Evolutionary conservation across 2,888 invertebrate species (phyloP).

Genomic region (Caenorhabditis angaria): DNA sequence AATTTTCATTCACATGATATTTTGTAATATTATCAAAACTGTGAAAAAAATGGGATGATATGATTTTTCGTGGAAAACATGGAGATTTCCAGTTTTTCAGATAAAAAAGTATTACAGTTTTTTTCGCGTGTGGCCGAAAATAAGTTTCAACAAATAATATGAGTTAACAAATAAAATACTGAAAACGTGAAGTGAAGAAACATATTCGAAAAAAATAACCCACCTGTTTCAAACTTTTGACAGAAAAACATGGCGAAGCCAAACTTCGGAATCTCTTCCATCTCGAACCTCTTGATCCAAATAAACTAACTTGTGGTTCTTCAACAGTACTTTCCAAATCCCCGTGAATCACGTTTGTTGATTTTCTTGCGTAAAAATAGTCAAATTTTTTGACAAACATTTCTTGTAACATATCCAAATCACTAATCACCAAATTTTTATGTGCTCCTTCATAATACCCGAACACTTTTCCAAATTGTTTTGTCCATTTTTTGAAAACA

Average conservation of each 20-base stretch:
- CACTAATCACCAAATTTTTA: slow-evolving; percentile 72
- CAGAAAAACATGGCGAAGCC: slow-evolving; percentile 75
- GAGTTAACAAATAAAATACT: too few relatives aligned
- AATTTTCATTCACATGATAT: neutral
- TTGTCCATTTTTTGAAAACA: slow-evolving; percentile 59
- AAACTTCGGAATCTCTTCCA: slow-evolving; percentile 76
- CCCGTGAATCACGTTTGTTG: slow-evolving; percentile 36
- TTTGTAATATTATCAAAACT: too few relatives aligned
- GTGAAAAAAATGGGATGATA: too few relatives aligned
- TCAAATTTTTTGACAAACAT: slow-evolving; percentile 74
- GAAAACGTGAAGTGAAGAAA: neutral
- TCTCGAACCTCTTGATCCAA: slow-evolving; percentile 73
- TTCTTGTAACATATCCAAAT: slow-evolving; percentile 73
- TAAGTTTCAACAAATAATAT: too few relatives aligned
- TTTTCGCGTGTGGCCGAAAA: too few relatives aligned
- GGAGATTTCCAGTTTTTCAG: too few relatives aligned
- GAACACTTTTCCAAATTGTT: slow-evolving; percentile 49
- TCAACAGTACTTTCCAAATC: slow-evolving; percentile 49
- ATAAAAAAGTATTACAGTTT: too few relatives aligned
- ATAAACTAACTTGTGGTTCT: slow-evolving; percentile 71
- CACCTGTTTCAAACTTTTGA: slow-evolving; percentile 57
- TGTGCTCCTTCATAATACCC: slow-evolving; percentile 55
- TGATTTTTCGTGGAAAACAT: too few relatives aligned
- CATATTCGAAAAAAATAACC: neutral
- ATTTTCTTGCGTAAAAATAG: slow-evolving; percentile 73